Base-by-base conservation (phyloP, 2,113 vertebrate species). In the Tachysurus fulvidraco region DNA sequence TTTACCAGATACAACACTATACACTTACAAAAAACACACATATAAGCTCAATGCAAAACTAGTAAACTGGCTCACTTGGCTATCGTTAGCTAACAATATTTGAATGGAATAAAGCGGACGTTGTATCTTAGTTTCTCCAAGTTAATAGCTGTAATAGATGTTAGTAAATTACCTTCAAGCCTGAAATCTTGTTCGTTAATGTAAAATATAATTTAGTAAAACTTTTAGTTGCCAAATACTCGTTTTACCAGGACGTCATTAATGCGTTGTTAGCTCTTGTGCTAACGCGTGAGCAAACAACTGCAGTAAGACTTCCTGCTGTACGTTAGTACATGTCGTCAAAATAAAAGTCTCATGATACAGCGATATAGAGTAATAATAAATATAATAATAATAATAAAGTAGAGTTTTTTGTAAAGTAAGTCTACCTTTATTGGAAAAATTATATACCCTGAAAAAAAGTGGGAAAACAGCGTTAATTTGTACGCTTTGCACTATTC, bases 311-410 rank as follows among this genome's bases (percentile, higher is more conserved):
- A n/a, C n/a, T 25, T 65, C 59, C 65, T 41, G 71, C 64, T 57
- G 69, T n/a, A 79, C 21, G 2, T 17, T 16, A 1, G 14, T 4
- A 2, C 5, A 3, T 52, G 7, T 62, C 30, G 79, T 12, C 89
- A 88, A 69, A 90, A 86, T 90, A 88, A 88, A 88, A 86, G 87
- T 69, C 87, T 7, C 59, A 28, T 4, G 23, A 5, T 21, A 30
- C 17, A 10, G 36, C 8, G 41, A 71, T 19, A 71, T 21, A 4
- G 28, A 19, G 17, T 36, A 76, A 52, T 50, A 54, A 77, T 16
- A 77, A 77, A 16, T 7, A 46, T 3, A 77, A 28, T 28, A 52
- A 16, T n/a, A 54, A 9, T 55, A 30, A 11, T 78, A 54, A 28
- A 14, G 54, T 2, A 16, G 14, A 12, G 54, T 12, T 14, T 55